These are phyloP conservation scores for Frankliniella fusca DNA, from an alignment of 2,888 invertebrate species.

Conservation along the genomic window DNA sequence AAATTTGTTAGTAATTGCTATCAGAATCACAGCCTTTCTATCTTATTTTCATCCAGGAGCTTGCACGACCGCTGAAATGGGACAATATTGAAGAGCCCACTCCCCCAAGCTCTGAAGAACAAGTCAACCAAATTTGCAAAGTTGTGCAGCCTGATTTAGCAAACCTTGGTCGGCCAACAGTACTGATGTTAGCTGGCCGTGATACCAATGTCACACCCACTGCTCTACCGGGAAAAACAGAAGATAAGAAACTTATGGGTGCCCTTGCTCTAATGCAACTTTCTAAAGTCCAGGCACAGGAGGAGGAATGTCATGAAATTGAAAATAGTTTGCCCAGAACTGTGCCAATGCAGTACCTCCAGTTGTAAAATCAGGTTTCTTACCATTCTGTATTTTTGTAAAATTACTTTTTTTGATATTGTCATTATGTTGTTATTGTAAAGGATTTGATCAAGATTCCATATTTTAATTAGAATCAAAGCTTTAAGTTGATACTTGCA, in stretches of 20 bases:
- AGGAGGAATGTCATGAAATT: background rate
- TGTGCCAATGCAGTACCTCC: background rate
- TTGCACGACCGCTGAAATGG: background rate
- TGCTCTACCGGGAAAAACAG: background rate
- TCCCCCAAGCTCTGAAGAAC: background rate
- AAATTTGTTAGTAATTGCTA: background rate
- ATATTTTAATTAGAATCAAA: no score
- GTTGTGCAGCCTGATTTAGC: constrained; percentile 28
- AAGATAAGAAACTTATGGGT: background rate
- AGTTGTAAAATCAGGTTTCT: background rate
- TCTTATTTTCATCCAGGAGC: background rate
- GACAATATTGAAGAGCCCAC: background rate
- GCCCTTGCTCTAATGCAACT: background rate
- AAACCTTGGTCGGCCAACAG: constrained; percentile 37
- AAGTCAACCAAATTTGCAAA: background rate
- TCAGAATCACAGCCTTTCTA: background rate
- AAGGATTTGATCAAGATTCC: background rate
- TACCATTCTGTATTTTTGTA: background rate
- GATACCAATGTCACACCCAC: background rate
- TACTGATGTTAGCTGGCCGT: constrained; percentile 39
- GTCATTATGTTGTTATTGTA: background rate
- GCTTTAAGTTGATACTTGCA: no score
- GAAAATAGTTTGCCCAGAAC: background rate
- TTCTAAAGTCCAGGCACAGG: background rate
- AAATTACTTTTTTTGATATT: background rate